Base-by-base conservation (phyloP, 1,140 invertebrate species). In the Linepithema humile region DNA sequence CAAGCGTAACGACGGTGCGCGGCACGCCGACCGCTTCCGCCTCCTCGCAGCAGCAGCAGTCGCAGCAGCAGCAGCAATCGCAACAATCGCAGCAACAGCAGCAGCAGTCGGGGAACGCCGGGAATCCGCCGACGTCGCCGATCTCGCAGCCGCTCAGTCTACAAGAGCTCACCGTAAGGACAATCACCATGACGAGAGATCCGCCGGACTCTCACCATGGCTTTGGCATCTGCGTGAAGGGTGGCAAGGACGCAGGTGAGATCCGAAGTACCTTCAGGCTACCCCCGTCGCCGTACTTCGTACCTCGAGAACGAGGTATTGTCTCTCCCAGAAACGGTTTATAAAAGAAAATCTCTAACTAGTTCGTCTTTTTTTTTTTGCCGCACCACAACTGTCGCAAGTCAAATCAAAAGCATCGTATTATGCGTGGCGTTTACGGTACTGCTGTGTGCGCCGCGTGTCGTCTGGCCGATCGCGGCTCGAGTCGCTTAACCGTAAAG, bases 211-310 rank as follows among this genome's bases (percentile, higher is more conserved):
- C 95, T 10, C 95, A 96, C 40, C 97, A 97, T 92, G 97, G 97
- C 69, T 98, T 98, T 93, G 97, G 97, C 72, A 98, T 98, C 85
- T 98, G 97, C 94, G 97, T 98, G 89, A 98, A 98, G 94, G 97
- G 97, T 89, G 97, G 97, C 67, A 97, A 97, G 94, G 97, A 98
- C 93, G 96, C 97, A 92, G 97, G 97, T 97, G 91, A 94, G 89
- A 89, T 85, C 87, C 87, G 88, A 82, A 89, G 73, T 88, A 89
- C 80, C 88, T 89, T 89, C 87, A 86, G 88, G 85, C 88, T 89
- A 83, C 88, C 88, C 35, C 87, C 88, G 85, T 89, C 88, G 87
- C 87, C 88, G 82, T 89, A 89, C 88, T 89, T 89, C 88, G 87
- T 84, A 85, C 88, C 88, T 89, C 88, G 85, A 86, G 88, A 89